Base-by-base conservation (phyloP, 2,113 vertebrate genomes). In the Pica pica region DNA sequence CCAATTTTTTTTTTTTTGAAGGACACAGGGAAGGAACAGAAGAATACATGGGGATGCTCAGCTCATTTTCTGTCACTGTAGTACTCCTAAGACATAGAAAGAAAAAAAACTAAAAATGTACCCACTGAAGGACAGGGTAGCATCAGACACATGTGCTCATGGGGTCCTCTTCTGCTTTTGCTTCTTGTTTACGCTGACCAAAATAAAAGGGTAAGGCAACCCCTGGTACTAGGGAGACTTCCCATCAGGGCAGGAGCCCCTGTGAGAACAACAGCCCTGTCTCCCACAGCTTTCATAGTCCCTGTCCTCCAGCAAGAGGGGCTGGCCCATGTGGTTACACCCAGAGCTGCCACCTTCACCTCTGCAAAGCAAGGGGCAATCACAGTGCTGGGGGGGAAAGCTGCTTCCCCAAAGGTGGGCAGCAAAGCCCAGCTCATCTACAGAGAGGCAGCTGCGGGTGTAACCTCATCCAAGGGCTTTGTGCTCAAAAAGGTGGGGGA, bases 121-220 rank as follows among this genome's bases (percentile, higher is more conserved):
- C 4, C 5, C 22, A 17, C 33, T 55, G 59, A 87, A 81, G 39
- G 21, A 56, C 33, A 24, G 9, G 28, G 30, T 28, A 63, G 19
- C 10, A 82, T 82, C 55, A 60, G 19, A 71, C 0, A 1, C 24
- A 39, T 1, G 0, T 1, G 0, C n/a, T 64, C 8, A 7, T 14
- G 26, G 13, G 56, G 26, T 6, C 27, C 11, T 52, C 60, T 47
- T 68, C 33, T 84, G 16, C 46, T 60, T 89, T 75, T 41, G 10
- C 13, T 59, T 37, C 33, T 76, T 33, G 11, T 44, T 75, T 56
- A 60, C 50, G 9, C n/a, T 49, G 13, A 50, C 26, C 16, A 55
- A 76, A 89, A 71, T 16, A 39, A 83, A 83, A 53, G 6, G 4
- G 9, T n/a, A 47, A 60, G 5, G 21, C 44, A 68, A 65, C 4